phyloP scores from a whole-genome alignment of 2,113 vertebrate species.

The Sialia sialis region DNA sequence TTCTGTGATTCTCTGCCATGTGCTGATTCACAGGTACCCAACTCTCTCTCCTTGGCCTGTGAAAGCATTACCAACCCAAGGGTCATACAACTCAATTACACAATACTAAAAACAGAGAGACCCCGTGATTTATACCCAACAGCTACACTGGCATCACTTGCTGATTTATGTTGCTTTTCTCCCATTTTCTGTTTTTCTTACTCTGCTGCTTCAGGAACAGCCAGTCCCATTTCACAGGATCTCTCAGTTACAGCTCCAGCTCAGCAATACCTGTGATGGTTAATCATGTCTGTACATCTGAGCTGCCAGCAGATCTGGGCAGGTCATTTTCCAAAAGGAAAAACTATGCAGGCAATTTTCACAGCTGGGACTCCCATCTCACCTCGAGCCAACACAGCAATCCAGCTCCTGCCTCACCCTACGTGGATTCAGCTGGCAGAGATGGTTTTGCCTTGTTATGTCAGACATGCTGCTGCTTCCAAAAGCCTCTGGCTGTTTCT shows the following conservation, averaged over 20 bases:
- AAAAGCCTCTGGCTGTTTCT: background rate
- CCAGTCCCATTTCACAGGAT: background rate
- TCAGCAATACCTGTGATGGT: background rate
- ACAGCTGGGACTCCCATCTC: background rate
- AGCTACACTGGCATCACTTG: background rate
- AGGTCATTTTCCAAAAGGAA: background rate
- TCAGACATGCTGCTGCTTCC: background rate
- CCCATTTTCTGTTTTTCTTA: background rate
- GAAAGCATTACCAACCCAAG: background rate
- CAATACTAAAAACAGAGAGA: background rate
- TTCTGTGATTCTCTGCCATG: background rate
- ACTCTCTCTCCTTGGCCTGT: background rate
- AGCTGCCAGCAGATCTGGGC: background rate
- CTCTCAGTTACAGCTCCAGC: background rate
- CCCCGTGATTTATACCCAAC: background rate
- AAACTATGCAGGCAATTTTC: background rate
- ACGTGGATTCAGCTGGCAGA: background rate
- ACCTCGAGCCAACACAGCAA: background rate
- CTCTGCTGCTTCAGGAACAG: background rate
- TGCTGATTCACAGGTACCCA: background rate
- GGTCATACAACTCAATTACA: background rate
- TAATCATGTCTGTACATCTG: background rate
- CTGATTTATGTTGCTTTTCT: background rate
- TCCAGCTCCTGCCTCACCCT: background rate
- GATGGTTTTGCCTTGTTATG: background rate